Conservation (phyloP, 2,888 invertebrate genomes). For the Tryphoninae sp. region DNA sequence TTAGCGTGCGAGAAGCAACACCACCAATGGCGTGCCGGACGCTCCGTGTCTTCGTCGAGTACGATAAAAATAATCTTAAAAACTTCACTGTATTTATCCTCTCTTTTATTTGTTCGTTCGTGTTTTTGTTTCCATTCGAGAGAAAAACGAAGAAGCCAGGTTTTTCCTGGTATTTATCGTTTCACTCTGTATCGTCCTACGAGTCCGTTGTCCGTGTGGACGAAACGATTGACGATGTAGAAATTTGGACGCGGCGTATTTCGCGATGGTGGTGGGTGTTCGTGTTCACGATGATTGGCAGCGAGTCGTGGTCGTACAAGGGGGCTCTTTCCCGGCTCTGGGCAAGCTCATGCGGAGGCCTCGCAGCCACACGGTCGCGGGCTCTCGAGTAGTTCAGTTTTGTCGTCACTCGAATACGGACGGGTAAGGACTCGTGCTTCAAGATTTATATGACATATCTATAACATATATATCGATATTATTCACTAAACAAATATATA, state of each 20-base stretch:
- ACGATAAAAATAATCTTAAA: too few species aligned
- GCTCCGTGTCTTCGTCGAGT: too few species aligned
- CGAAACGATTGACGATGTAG: neutral
- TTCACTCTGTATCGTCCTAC: too few species aligned
- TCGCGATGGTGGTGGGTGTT: slow-evolving; percentile 31
- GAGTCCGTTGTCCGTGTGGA: too few species aligned
- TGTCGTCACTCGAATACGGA: slow-evolving; percentile 51
- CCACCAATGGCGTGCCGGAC: too few species aligned
- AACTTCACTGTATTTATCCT: too few species aligned
- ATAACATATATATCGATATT: neutral
- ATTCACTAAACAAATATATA: neutral
- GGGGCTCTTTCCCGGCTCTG: neutral
- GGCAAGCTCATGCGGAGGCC: slow-evolving; percentile 20
- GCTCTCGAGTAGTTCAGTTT: slow-evolving; percentile 40
- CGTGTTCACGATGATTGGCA: slow-evolving; percentile 44
- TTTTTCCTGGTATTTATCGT: too few species aligned
- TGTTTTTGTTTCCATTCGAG: too few species aligned
- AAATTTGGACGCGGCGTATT: neutral
- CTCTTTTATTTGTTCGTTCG: too few species aligned
- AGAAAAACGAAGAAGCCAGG: too few species aligned
- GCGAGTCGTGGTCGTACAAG: slow-evolving; percentile 16
- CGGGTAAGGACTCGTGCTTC: slow-evolving; percentile 44
- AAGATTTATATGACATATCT: neutral
- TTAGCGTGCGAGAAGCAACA: too few species aligned
- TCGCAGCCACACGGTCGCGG: neutral